Base-by-base conservation (phyloP, 2,888 invertebrate genomes). In the Dolichomitus sp. region DNA sequence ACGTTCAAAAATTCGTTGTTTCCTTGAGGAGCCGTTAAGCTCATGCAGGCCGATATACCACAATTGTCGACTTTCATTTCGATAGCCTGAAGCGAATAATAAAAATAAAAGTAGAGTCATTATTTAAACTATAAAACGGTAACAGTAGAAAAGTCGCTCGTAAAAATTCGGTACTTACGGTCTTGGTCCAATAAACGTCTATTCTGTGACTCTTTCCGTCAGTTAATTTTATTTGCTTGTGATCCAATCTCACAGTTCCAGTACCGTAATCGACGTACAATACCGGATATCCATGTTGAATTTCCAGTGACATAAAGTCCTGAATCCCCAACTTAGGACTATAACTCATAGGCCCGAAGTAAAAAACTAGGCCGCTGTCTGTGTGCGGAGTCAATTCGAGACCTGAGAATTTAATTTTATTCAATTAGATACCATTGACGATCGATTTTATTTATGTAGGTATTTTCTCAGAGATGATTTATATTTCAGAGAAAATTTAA, bases 281-380 rank as follows among this genome's bases (percentile, higher is more conserved):
- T 0, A 97, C 95, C 0, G 97, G 97, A 91, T 95, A 97, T n/a
- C 99, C 99, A 50, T 97, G 95, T 7, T 96, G 95, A 61, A 99
- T 94, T 92, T 99, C 98, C 84, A 99, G 94, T 0, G 98, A 96
- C 94, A 99, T 96, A 94, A 98, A 99, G 94, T 99, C 99, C 95
- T 95, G 96, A 17, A 97, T 95, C 78, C 96, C 95, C 74, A 96
- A 92, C 63, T 95, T 93, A 0, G 95, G 95, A 90, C 96, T 96
- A 87, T 95, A 95, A 83, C 93, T 95, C 89, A 97, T 93, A 0
- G 99, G 99, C 0, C 99, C 99, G 90, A 98, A 95, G 93, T 99
- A 99, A 94, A 99, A 97, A 50, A 99, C 95, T 11, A 99, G 95
- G 3, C 98, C 98, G 94, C 97, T 96, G 57, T 96, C 96, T 33